Evolutionary conservation across 53 echinoderm and acorn worm genomes (phyloP), one percentile per base, ranked within the genome.

Genomic region (Glandiceps talaboti): DNA sequence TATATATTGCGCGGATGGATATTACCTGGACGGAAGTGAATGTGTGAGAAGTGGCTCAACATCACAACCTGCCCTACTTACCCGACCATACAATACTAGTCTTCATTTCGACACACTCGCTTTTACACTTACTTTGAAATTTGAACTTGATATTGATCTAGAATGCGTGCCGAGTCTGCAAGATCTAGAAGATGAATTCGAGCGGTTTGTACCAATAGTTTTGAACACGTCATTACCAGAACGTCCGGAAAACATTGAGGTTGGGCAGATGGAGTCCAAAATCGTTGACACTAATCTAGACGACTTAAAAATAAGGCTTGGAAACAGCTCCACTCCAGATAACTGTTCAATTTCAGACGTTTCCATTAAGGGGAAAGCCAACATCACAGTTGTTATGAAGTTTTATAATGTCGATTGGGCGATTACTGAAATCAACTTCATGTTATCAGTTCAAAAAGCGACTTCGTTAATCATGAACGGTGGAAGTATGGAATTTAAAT

Each of bases 1-100:
- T 26, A 84, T 93, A n/a, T 87, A 93, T 76, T 97, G 99, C 73
- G 86, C 85, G 25, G 82, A 73, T n/a, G 91, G 93, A 1, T 99
- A 91, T 82, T 64, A 64, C 26, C 88, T 99, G 45, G 79, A 77
- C 0, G 82, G 75, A 25, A 85, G 89, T 45, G 80, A 93, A 27
- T 99, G 99, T 73, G 90, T 91, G 25, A 75, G 78, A 1, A 26
- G 81, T 1, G 30, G 25, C 25, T 28, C 32, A 28, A 25, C 30
- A 0, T 0, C 6, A 0, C 31, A 30, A 1, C 25, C n/a, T 12
- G 25, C 25, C 29, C 27, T 25, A 1, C 30, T 28, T 30, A 45
- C 64, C 6, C 64, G 64, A 45, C 64, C 64, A 6, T 45, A 45
- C 64, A 45, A 45, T 45, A 45, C 64, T 12, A 12, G 6, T 6